Percentiles rank a stretch among this genome's conserved stretches.
phyloP scores from a whole-genome alignment of 2,113 vertebrate genomes.

The Thunnus maccoyii region DNA sequence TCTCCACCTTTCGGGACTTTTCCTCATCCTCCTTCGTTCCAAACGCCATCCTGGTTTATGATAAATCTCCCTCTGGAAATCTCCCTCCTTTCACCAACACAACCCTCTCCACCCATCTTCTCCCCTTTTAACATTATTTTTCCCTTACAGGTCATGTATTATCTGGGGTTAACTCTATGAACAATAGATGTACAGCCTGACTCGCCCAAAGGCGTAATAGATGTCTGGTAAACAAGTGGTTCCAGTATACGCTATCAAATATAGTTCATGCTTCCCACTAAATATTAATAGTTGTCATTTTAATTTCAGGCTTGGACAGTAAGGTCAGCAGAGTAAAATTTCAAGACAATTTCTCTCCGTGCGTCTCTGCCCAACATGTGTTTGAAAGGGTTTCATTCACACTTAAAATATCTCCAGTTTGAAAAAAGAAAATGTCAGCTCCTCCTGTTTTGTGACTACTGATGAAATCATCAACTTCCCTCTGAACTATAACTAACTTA shows the following conservation, averaged over 20 bases:
- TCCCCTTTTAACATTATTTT: not conserved
- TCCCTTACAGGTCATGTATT: slow-evolving; percentile 3
- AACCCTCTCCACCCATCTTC: slow-evolving; percentile 24
- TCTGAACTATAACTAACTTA: not conserved
- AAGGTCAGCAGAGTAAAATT: not conserved
- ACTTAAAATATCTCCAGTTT: too few relatives aligned
- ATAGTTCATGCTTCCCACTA: not conserved
- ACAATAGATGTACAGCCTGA: not conserved
- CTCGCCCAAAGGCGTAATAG: not conserved
- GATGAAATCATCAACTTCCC: not conserved
- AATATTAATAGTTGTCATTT: not conserved
- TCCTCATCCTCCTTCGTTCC: slow-evolving; percentile 38
- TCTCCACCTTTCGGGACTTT: slow-evolving; percentile 69
- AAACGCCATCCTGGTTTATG: slow-evolving; percentile 26
- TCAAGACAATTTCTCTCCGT: not conserved
- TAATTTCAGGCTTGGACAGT: not conserved
- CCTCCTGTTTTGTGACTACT: not conserved
- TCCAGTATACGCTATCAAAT: not conserved
- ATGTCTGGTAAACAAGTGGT: not conserved
- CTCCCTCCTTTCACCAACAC: slow-evolving; percentile 30
- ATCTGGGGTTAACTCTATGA: not conserved
- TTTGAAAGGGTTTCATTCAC: not conserved
- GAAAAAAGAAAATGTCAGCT: not conserved
- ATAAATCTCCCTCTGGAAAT: slow-evolving; percentile 45
- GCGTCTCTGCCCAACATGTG: slow-evolving; percentile 3